Percentiles rank a stretch among this genome's conserved stretches.
Conservation (phyloP, 2,888 invertebrate genomes). For the Hedya salicella region DNA sequence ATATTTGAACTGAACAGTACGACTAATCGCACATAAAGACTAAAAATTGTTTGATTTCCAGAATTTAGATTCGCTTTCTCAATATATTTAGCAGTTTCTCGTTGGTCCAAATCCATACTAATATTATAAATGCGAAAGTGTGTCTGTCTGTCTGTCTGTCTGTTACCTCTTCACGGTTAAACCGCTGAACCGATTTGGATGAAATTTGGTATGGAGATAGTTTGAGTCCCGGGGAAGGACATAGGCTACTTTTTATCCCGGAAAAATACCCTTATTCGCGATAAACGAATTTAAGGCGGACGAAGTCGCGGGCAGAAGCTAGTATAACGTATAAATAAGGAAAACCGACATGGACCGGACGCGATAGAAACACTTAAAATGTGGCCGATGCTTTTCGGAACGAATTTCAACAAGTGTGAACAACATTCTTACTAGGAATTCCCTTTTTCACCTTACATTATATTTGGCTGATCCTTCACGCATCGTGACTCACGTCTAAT, state of each 20-base stretch:
- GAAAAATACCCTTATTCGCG: no score
- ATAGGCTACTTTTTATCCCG: no score
- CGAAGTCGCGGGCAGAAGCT: no score
- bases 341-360: slow-evolving; percentile 13
- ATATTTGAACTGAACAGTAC: slow-evolving; percentile 9
- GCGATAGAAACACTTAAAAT: slow-evolving; percentile 22
- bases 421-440: slow-evolving; percentile 17
- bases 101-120: slow-evolving; percentile 21
- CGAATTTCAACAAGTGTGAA: slow-evolving; percentile 40
- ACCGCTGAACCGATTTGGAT: no score
- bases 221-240: no score
- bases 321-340: slow-evolving; percentile 29
- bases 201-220: no score
- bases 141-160: no score
- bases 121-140: no score
- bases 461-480: slow-evolving; percentile 41
- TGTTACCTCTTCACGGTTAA: no score
- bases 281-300: no score
- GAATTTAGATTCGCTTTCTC: background rate
- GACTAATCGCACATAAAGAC: background rate
- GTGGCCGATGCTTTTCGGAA: slow-evolving; percentile 15
- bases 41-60: background rate
- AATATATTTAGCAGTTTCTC: slow-evolving; percentile 10
- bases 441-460: slow-evolving; percentile 11
- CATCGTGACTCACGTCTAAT: slow-evolving; percentile 50